These are phyloP conservation scores for Trypoxylus dichotomus DNA, from an alignment of 1,140 invertebrate genomes.

Conservation along the genomic window DNA sequence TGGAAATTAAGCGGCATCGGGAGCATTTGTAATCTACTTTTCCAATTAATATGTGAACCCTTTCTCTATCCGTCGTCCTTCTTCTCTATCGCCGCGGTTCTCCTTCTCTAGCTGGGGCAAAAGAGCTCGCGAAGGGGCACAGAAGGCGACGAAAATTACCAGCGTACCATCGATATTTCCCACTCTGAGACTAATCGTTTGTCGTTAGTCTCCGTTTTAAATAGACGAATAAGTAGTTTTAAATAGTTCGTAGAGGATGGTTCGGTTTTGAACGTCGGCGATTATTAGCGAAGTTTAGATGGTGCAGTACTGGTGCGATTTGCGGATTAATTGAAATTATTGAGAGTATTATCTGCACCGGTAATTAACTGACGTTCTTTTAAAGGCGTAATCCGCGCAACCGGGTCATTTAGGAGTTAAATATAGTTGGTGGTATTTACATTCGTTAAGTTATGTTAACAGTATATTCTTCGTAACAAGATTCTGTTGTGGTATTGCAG, in stretches of 20 bases:
- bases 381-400: too few relatives aligned
- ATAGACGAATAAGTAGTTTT: not conserved
- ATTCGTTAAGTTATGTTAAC: too few relatives aligned
- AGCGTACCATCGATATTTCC: not conserved
- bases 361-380: too few relatives aligned
- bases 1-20: constrained; percentile 5
- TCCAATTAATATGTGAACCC: constrained; percentile 21
- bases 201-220: not conserved
- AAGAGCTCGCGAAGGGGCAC: not conserved
- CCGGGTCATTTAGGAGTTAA: too few relatives aligned
- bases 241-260: not conserved
- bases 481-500: too few relatives aligned
- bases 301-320: too few relatives aligned
- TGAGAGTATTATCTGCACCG: too few relatives aligned
- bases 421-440: too few relatives aligned
- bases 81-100: not conserved
- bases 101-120: too few relatives aligned
- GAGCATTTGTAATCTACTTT: constrained; percentile 20
- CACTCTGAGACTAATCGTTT: not conserved
- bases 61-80: not conserved
- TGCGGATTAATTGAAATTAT: too few relatives aligned
- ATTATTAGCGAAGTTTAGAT: too few relatives aligned
- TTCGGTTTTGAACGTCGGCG: not conserved
- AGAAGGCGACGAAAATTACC: not conserved
- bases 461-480: too few relatives aligned